Evolutionary conservation across 2,113 vertebrate species (phyloP).

Genomic region (Tragelaphus buxtoni): DNA sequence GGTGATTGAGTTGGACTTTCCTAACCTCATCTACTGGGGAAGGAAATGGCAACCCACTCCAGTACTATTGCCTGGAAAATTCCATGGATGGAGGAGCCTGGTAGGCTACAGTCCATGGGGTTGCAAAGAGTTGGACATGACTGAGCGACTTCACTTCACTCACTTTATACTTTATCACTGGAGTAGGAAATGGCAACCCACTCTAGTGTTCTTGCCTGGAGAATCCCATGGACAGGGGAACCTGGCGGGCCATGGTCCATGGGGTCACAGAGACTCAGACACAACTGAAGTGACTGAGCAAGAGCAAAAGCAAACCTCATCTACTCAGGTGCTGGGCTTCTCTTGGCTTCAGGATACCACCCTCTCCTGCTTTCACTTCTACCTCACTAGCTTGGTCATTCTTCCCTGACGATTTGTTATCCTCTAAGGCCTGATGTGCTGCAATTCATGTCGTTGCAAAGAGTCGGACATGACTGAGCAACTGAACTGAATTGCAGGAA

Average conservation of each 20-base stretch:
- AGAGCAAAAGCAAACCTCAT: neutral
- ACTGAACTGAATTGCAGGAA: neutral
- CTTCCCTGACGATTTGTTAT: neutral
- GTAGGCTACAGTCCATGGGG: neutral
- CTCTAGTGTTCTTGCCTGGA: neutral
- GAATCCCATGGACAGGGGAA: neutral
- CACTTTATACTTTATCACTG: too few species aligned
- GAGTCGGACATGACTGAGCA: too few species aligned
- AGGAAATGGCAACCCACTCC: neutral
- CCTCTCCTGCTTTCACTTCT: neutral
- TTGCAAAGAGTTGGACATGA: neutral
- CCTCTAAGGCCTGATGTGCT: neutral
- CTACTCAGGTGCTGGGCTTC: neutral
- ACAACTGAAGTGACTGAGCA: neutral
- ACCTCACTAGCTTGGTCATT: neutral
- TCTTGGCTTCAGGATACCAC: neutral
- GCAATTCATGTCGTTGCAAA: too few species aligned
- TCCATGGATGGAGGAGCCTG: neutral
- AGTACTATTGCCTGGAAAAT: neutral
- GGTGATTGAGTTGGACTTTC: neutral
- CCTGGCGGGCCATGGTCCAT: neutral
- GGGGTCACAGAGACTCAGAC: neutral
- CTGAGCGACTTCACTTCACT: neutral
- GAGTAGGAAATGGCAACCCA: neutral
- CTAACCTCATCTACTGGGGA: neutral